Percentiles rank a stretch among this genome's conserved stretches.
These are phyloP conservation scores for Pegea sp. DNA, from an alignment of 23 tunicate species.

Conservation along the genomic window DNA sequence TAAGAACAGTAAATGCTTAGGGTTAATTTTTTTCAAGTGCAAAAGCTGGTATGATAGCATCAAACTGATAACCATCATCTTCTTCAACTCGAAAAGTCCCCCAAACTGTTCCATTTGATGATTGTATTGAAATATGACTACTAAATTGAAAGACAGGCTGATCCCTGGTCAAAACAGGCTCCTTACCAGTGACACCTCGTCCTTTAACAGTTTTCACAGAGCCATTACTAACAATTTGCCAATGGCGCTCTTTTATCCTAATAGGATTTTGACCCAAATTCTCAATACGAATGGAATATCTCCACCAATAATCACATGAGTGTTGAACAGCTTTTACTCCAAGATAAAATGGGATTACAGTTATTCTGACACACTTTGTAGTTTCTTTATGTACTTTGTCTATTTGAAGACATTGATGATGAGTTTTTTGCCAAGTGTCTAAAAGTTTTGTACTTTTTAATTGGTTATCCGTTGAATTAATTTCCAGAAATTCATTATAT, in stretches of 20 bases:
- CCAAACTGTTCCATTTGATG: constrained; percentile 75
- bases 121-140: constrained; percentile 56
- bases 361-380: constrained; percentile 46
- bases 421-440: constrained; percentile 45
- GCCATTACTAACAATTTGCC: constrained; percentile 85
- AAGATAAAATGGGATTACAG: constrained; percentile 82
- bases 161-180: constrained; percentile 39
- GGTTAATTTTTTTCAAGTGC: not conserved
- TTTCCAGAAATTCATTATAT: constrained; percentile 34
- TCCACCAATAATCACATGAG: constrained; percentile 16
- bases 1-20: too few species aligned
- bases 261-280: constrained; percentile 43
- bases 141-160: constrained; percentile 77
- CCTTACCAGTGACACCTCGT: constrained; percentile 42
- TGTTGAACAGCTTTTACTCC: constrained; percentile 15
- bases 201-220: constrained; percentile 73
- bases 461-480: not conserved
- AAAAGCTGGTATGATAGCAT: not conserved
- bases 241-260: constrained; percentile 42
- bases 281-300: constrained; percentile 71
- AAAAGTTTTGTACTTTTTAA: constrained; percentile 35
- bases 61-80: not conserved
- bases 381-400: constrained; percentile 71
- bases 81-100: not conserved
- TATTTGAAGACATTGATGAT: constrained; percentile 64